These are phyloP conservation scores for Paramormyrops hopkinsi DNA, from an alignment of 2,797 vertebrate genomes.

Conservation along the genomic window DNA sequence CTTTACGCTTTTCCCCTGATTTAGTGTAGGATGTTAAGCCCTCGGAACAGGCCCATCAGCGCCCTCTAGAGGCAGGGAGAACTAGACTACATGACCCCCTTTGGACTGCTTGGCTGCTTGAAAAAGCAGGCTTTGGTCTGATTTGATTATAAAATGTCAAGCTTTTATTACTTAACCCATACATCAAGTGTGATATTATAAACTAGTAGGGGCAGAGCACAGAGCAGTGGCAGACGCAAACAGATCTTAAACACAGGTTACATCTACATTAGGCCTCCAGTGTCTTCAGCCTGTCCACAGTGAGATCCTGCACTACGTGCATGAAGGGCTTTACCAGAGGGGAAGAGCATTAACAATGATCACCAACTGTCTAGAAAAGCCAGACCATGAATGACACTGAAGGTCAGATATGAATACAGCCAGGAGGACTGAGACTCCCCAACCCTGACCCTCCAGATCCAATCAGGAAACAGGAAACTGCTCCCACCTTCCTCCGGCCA, in stretches of 20 bases:
- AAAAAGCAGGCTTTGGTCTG: not conserved
- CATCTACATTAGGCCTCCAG: not conserved
- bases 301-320: not conserved
- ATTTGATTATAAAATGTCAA: not conserved
- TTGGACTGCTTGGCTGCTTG: not conserved
- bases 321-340: not conserved
- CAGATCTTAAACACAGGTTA: not conserved
- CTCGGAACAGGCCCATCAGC: not conserved
- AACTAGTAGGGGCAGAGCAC: not conserved
- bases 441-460: not conserved
- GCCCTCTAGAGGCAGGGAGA: not conserved
- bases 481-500: not conserved
- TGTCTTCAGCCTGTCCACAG: not conserved
- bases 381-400: not conserved
- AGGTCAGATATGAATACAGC: not conserved
- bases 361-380: not conserved
- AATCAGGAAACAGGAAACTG: conserved; percentile 6
- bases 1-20: not conserved
- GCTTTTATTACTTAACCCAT: not conserved
- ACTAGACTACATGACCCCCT: not conserved
- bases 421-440: not conserved
- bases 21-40: not conserved
- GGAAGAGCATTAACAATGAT: not conserved
- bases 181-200: not conserved
- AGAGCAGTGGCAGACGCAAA: not conserved